Percentiles rank a stretch among this genome's conserved stretches.
Conservation (phyloP, 1,140 invertebrate species). For the Eumeta japonica region DNA sequence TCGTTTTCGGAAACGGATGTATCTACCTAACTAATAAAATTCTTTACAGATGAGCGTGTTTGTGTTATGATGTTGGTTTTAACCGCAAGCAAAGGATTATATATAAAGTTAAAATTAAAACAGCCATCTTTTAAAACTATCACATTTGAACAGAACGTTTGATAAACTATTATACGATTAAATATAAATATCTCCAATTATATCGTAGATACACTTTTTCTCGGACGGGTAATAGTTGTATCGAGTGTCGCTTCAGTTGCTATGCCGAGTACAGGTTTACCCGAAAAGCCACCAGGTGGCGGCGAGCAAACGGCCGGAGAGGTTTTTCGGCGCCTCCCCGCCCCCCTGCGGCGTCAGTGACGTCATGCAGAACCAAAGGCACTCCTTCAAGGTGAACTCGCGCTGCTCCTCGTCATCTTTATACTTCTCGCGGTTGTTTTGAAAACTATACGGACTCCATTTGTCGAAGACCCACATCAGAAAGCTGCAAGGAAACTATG, state of each 20-base stretch:
- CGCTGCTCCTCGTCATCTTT: slow-evolving; percentile 92
- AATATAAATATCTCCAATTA: no score
- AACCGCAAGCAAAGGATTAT: no score
- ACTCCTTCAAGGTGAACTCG: slow-evolving; percentile 94
- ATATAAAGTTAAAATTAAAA: no score
- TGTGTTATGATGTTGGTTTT: no score
- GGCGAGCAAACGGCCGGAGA: slow-evolving; percentile 88
- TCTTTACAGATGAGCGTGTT: no score
- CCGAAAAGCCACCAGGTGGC: slow-evolving; percentile 98
- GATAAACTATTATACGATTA: no score
- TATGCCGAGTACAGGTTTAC: slow-evolving; percentile 25
- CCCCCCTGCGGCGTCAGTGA: slow-evolving; percentile 94
- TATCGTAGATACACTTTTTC: background rate
- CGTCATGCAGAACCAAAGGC: slow-evolving; percentile 99
- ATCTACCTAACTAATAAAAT: no score
- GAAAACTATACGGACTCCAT: slow-evolving; percentile 94
- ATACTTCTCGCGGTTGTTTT: slow-evolving; percentile 92
- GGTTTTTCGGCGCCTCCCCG: slow-evolving; percentile 93
- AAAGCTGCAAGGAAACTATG: slow-evolving; percentile 61
- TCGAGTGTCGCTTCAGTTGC: background rate
- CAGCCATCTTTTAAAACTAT: no score
- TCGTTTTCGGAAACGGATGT: no score
- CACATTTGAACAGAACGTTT: no score
- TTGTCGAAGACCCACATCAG: slow-evolving; percentile 95
- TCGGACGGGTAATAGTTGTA: no score